Conservation (phyloP, 2,797 vertebrate species). For the Neosilurus mollespiculum region DNA sequence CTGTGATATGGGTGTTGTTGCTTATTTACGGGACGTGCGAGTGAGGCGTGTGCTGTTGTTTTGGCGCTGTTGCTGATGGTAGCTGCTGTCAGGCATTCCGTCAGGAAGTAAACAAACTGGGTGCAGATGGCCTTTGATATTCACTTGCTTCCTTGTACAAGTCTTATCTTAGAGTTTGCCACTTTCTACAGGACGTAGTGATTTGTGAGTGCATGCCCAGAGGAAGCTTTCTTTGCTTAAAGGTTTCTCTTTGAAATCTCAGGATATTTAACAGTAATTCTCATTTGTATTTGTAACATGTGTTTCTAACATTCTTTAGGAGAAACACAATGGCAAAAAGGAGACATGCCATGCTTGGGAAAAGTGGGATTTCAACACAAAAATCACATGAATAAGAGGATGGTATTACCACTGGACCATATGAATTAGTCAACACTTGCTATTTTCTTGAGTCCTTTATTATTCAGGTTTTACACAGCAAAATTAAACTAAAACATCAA, state of each 20-base stretch:
- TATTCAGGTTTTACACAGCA: not conserved
- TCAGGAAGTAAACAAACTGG: constrained; percentile 57
- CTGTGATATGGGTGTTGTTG: constrained; percentile 58
- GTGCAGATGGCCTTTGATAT: constrained; percentile 53
- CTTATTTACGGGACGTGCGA: constrained; percentile 56
- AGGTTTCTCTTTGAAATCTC: not conserved
- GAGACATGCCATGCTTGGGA: not conserved
- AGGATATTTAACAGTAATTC: not conserved
- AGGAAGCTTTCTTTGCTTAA: constrained; percentile 27
- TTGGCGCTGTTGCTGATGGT: constrained; percentile 58
- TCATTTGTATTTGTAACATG: not conserved
- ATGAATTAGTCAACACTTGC: not conserved
- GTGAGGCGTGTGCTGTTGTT: constrained; percentile 60
- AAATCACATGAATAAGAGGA: not conserved
- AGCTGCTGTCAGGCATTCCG: constrained; percentile 55
- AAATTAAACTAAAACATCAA: not conserved
- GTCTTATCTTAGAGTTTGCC: constrained; percentile 50
- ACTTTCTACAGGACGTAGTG: constrained; percentile 44
- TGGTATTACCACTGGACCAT: not conserved
- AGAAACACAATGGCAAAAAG: constrained; percentile 45
- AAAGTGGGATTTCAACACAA: not conserved
- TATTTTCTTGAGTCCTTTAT: not conserved
- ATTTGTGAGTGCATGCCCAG: constrained; percentile 54
- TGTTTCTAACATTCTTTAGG: not conserved
- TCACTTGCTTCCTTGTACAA: constrained; percentile 45